phyloP scores from a whole-genome alignment of 2,797 vertebrate genomes.

The Xenentodon cancila region DNA sequence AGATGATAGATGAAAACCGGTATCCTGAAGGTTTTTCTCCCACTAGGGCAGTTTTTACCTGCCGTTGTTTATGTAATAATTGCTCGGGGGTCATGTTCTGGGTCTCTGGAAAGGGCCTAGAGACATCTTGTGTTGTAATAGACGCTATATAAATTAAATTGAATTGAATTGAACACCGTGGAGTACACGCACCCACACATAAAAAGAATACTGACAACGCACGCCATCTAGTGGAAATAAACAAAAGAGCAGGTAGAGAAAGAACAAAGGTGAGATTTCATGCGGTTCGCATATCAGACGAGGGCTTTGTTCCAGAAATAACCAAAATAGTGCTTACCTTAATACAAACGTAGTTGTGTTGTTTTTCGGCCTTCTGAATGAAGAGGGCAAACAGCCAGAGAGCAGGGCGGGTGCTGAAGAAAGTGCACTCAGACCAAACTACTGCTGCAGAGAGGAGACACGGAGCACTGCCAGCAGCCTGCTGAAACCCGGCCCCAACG shows the following conservation, averaged over 20 bases:
- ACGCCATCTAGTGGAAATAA: constrained; percentile 86
- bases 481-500: constrained; percentile 86
- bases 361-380: constrained; percentile 91
- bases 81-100: no score
- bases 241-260: background rate
- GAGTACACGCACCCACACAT: constrained; percentile 94
- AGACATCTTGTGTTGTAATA: no score
- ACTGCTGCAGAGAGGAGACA: constrained; percentile 88
- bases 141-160: no score
- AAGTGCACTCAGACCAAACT: constrained; percentile 97
- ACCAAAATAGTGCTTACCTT: constrained; percentile 79
- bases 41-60: no score
- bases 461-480: constrained; percentile 85
- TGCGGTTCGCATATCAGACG: no score
- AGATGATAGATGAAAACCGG: constrained; percentile 95
- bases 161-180: constrained; percentile 85
- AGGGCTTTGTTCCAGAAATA: background rate
- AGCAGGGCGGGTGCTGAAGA: constrained; percentile 92
- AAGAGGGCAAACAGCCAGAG: constrained; percentile 93
- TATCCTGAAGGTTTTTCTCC: no score
- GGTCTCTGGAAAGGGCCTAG: no score
- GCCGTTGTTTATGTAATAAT: no score
- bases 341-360: constrained; percentile 93
- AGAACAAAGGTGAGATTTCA: no score
- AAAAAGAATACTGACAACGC: constrained; percentile 94